phyloP scores from a whole-genome alignment of 2,888 invertebrate species.

The Papilio demoleus region DNA sequence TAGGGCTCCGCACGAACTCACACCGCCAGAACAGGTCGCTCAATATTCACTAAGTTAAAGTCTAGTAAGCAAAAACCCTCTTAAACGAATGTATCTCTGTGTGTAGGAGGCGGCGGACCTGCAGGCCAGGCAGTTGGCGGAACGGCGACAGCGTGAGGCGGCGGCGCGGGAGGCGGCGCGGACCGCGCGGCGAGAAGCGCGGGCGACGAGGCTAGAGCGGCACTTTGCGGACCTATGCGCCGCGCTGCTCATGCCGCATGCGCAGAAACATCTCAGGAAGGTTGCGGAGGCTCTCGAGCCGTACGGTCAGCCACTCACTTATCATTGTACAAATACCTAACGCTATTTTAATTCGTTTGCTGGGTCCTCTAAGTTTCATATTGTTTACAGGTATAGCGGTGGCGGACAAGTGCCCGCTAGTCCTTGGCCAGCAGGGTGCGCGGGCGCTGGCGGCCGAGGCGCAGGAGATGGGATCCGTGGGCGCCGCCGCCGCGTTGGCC shows the following conservation, averaged over 20 bases:
- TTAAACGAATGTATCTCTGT: not conserved
- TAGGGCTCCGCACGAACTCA: constrained; percentile 79
- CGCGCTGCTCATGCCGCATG: constrained; percentile 80
- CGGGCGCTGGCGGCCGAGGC: constrained; percentile 67
- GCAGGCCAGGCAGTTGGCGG: constrained; percentile 59
- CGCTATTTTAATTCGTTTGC: not conserved
- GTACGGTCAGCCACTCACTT: constrained; percentile 54
- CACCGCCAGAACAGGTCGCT: constrained; percentile 79
- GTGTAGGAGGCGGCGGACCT: constrained; percentile 65
- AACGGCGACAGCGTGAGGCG: constrained; percentile 63
- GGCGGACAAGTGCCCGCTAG: constrained; percentile 75
- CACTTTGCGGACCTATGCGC: constrained; percentile 79
- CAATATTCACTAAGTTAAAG: not conserved
- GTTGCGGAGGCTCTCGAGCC: constrained; percentile 70
- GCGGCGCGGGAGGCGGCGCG: constrained; percentile 75
- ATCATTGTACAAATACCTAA: too few relatives aligned
- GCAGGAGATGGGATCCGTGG: constrained; percentile 60
- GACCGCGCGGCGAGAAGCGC: constrained; percentile 74
- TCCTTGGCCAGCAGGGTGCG: constrained; percentile 65
- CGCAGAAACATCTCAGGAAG: constrained; percentile 73
- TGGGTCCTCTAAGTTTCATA: not conserved
- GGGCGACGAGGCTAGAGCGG: constrained; percentile 78
- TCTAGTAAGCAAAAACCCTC: not conserved
- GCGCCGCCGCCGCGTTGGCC: constrained; percentile 57
- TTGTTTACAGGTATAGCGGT: constrained; percentile 63